Conservation (phyloP, 2,113 vertebrate genomes). For the Protomyctophum bolini region DNA sequence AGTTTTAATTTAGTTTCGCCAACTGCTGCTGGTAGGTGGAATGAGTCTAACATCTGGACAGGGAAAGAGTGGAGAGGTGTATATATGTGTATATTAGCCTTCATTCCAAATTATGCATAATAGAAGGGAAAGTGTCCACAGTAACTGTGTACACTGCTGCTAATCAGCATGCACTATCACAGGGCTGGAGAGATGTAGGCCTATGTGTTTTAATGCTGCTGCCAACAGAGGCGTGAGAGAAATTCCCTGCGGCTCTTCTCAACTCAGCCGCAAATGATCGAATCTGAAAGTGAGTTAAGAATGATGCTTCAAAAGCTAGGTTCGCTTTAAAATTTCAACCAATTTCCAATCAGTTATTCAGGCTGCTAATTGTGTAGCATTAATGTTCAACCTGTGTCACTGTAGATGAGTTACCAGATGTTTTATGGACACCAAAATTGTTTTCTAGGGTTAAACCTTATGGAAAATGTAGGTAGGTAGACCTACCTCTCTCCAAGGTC, state of each 20-base stretch:
- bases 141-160: conserved; percentile 30
- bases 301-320: not conserved
- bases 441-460: no score
- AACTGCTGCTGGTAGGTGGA: conserved; percentile 19
- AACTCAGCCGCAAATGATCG: not conserved
- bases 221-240: conserved; percentile 42
- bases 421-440: no score
- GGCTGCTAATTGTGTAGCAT: not conserved
- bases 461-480: no score
- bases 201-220: conserved; percentile 38
- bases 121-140: conserved; percentile 18
- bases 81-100: conserved; percentile 23
- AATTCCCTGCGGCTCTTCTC: conserved; percentile 38
- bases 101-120: conserved; percentile 38
- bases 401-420: no score
- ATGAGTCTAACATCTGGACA: conserved; percentile 53
- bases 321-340: not conserved
- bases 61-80: conserved; percentile 24
- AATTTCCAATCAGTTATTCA: not conserved
- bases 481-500: no score
- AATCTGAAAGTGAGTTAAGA: not conserved
- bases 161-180: conserved; percentile 48
- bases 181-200: conserved; percentile 35
- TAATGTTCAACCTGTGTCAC: no score
- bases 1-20: conserved; percentile 22